These are phyloP conservation scores for Plagiodera versicolora DNA, from an alignment of 2,888 invertebrate genomes.

Conservation along the genomic window DNA sequence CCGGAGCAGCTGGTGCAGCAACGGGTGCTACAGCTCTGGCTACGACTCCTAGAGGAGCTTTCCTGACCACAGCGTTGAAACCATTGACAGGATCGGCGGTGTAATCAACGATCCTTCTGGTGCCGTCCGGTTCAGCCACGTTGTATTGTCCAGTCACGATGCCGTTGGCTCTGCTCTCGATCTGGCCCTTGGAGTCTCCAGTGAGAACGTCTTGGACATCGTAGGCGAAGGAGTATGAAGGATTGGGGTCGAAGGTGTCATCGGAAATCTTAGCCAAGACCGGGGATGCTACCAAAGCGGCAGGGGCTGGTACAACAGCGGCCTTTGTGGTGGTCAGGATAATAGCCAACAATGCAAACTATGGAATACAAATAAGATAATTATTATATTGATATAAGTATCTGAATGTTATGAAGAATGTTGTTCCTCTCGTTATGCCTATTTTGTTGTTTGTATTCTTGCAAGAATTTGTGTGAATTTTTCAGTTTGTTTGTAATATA, in stretches of 20 bases:
- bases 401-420: too few species aligned
- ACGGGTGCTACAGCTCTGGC: slow-evolving; percentile 26
- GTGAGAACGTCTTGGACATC: slow-evolving; percentile 69
- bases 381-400: too few species aligned
- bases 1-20: slow-evolving; percentile 34
- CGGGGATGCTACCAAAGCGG: slow-evolving; percentile 45
- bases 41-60: slow-evolving; percentile 55
- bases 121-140: slow-evolving; percentile 66
- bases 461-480: too few species aligned
- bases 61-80: slow-evolving; percentile 69
- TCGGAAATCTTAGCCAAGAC: slow-evolving; percentile 53
- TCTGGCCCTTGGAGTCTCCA: slow-evolving; percentile 61
- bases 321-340: slow-evolving; percentile 4
- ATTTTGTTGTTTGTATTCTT: too few species aligned
- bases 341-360: slow-evolving; percentile 5
- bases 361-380: neutral
- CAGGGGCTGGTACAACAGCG: slow-evolving; percentile 15
- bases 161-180: slow-evolving; percentile 62
- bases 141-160: slow-evolving; percentile 68
- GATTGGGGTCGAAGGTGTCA: slow-evolving; percentile 61
- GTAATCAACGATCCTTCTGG: slow-evolving; percentile 65
- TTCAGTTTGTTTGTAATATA: too few species aligned
- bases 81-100: slow-evolving; percentile 67
- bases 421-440: too few species aligned
- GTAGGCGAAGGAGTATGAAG: slow-evolving; percentile 68